Percentiles rank a stretch among this genome's conserved stretches.
Evolutionary conservation across 2,888 invertebrate species (phyloP).

Genomic region (Marasmarcha lunaedactyla): DNA sequence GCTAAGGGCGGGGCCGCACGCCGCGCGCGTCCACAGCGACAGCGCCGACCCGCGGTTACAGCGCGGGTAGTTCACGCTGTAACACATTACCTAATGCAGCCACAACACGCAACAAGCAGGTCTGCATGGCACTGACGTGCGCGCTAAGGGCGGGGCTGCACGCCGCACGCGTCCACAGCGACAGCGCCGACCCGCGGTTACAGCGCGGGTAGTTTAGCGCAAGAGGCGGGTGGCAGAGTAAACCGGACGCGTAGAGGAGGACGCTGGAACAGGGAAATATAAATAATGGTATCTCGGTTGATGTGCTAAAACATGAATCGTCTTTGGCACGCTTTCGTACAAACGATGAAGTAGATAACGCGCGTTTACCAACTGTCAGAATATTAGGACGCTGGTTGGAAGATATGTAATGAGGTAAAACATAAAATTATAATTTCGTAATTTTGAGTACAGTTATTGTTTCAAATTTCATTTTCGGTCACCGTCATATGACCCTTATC

Average conservation of each 20-base stretch:
- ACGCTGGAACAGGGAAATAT: not conserved
- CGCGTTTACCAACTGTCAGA: too few species aligned
- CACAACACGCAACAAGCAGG: not conserved
- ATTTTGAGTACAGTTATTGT: too few species aligned
- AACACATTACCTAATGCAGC: not conserved
- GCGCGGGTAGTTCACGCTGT: too few species aligned
- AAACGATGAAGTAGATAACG: too few species aligned
- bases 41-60: constrained; percentile 25
- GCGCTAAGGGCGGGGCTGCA: constrained; percentile 22
- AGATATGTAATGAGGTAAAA: too few species aligned
- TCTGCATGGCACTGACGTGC: not conserved
- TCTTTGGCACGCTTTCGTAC: too few species aligned
- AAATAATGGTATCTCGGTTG: too few species aligned
- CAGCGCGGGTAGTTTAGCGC: constrained; percentile 1
- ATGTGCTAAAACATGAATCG: too few species aligned
- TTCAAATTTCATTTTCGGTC: too few species aligned
- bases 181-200: constrained; percentile 26
- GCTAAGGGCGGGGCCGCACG: constrained; percentile 23
- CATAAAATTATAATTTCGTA: too few species aligned
- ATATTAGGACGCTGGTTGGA: too few species aligned
- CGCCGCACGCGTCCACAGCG: constrained; percentile 32
- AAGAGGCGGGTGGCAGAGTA: not conserved
- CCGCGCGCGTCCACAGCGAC: constrained; percentile 32
- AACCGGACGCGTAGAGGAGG: not conserved
- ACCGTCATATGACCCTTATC: too few species aligned